These are phyloP conservation scores for Gallinago media DNA, from an alignment of 2,113 vertebrate genomes.

Conservation along the genomic window DNA sequence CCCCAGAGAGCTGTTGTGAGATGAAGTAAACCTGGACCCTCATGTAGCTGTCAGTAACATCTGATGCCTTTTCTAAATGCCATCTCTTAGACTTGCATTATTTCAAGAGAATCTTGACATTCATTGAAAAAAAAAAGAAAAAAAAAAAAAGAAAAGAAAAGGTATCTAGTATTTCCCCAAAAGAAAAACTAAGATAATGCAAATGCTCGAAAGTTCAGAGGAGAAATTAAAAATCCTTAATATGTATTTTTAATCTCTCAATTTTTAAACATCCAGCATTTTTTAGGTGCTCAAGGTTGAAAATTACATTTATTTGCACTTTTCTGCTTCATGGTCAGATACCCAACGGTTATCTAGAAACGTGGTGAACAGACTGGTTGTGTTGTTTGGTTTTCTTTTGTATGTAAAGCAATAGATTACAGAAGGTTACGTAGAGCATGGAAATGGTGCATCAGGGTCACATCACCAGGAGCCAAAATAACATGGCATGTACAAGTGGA, in stretches of 20 bases:
- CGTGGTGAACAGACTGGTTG: background rate
- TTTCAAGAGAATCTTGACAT: background rate
- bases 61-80: background rate
- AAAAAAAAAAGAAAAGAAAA: background rate
- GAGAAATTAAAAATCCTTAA: background rate
- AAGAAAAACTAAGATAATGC: background rate
- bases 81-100: background rate
- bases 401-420: background rate
- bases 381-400: background rate
- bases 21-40: background rate
- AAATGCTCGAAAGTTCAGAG: background rate
- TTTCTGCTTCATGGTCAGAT: background rate
- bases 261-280: background rate
- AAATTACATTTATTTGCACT: background rate
- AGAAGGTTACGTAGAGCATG: background rate
- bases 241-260: background rate
- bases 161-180: too few species aligned
- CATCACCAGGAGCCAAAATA: background rate
- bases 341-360: background rate
- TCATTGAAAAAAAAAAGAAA: background rate
- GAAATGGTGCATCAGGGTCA: background rate
- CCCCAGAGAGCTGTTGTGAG: background rate
- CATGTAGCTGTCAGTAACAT: background rate
- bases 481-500: background rate
- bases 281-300: background rate